A percentile compares a stretch with the other conserved stretches of the same genome.
Evolutionary conservation across 37 sponge, comb jelly and placozoan genomes (phyloP).

Genomic region (Beroe forskalii): DNA sequence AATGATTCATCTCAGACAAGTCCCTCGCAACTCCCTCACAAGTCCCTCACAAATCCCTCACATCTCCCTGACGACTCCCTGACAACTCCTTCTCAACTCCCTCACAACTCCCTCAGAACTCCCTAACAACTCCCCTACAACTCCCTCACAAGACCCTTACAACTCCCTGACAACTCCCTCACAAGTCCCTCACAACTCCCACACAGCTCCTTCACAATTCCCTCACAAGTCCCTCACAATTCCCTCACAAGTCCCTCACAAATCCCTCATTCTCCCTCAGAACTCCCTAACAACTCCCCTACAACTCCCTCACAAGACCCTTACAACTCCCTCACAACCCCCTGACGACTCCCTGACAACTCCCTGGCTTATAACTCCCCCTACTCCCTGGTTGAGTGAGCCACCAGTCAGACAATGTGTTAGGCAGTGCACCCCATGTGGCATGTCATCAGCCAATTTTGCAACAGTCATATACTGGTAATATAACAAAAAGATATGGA

Average conservation of each 20-base stretch:
- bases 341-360: not conserved
- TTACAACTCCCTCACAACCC: not conserved
- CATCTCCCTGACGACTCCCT: not conserved
- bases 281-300: not conserved
- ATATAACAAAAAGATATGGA: too few relatives aligned
- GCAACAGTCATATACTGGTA: too few relatives aligned
- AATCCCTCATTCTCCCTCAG: not conserved
- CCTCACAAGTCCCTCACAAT: not conserved
- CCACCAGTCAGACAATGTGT: too few relatives aligned
- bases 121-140: not conserved
- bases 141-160: not conserved
- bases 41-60: too few relatives aligned
- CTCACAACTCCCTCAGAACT: not conserved
- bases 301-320: not conserved
- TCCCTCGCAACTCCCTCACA: too few relatives aligned
- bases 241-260: not conserved
- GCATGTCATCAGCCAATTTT: too few relatives aligned
- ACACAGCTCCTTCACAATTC: too few relatives aligned
- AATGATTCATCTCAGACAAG: too few relatives aligned
- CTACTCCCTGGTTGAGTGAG: too few relatives aligned
- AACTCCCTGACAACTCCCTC: not conserved
- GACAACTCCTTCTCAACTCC: not conserved
- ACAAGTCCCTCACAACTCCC: not conserved
- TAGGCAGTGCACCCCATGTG: too few relatives aligned
- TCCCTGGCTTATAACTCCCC: too few relatives aligned